Evolutionary conservation across 2,888 invertebrate genomes (phyloP), one percentile per base, ranked within the genome.

Genomic region (Autographa pulchrina): DNA sequence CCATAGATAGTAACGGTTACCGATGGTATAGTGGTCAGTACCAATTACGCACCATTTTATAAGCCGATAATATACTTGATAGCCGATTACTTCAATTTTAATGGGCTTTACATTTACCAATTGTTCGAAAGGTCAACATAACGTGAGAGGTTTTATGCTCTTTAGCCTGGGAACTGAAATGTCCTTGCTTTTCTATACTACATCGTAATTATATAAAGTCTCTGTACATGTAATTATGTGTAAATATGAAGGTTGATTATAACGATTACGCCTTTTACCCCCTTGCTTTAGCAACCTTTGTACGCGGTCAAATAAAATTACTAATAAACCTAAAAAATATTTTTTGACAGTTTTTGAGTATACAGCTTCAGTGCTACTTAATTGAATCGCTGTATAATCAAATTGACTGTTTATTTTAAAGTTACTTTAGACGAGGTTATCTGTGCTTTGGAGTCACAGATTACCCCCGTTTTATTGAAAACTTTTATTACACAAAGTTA

Each of bases 31-130:
- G 38, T 38, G 38, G 9, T 38, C 38, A n/a, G 16, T 68, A 76
- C 75, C 79, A 82, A 86, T 86, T 80, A 85, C 77, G 70, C 74
- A 80, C 75, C 74, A 78, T 82, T 83, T 83, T 84, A 84, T 78
- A 70, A 77, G 68, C 77, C 65, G 77, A 74, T 80, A 75, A 74
- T 63, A 65, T 60, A 69, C 73, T 75, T 73, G 80, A 81, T 85
- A 80, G 77, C 83, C 79, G 25, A 25, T 25, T 74, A 82, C 72
- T 78, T 83, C 69, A 69, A 63, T 74, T 74, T 77, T 77, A 78
- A 84, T 78, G 72, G 71, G 43, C 63, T 69, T 75, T 62, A 74
- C 75, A 77, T 80, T 80, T 75, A 82, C 68, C 75, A 82, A 78
- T 77, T 84, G 75, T 78, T 78, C 68, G 54, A 84, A 83, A 82